A percentile compares a stretch with the other conserved stretches of the same genome.
These are phyloP conservation scores for Jacana jacana DNA, from an alignment of 2,113 vertebrate species.

Conservation along the genomic window DNA sequence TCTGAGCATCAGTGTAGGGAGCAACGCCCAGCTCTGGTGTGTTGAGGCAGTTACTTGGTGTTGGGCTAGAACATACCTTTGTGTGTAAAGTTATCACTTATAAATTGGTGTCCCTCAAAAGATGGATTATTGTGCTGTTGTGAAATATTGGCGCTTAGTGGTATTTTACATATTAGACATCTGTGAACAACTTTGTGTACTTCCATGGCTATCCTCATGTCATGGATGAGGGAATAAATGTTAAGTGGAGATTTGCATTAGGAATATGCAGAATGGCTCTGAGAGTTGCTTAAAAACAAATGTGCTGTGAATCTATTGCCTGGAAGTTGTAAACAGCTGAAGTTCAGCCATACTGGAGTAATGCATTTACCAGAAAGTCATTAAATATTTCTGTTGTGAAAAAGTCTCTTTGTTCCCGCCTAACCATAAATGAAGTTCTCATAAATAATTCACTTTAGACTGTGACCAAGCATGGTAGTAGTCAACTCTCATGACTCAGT, in stretches of 20 bases:
- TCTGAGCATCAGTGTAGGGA: neutral
- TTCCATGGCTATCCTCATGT: neutral
- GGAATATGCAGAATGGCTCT: neutral
- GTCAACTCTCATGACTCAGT: neutral
- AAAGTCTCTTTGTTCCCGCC: neutral
- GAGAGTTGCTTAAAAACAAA: neutral
- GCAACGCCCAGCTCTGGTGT: neutral
- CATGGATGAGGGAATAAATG: neutral
- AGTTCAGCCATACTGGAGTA: neutral
- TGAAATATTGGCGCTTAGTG: neutral
- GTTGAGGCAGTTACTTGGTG: neutral
- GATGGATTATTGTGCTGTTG: neutral
- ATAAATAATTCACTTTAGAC: constrained; percentile 10
- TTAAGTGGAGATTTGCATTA: neutral
- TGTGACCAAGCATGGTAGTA: neutral
- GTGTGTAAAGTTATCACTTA: neutral
- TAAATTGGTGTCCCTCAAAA: neutral
- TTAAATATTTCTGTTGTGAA: neutral
- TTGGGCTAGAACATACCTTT: neutral
- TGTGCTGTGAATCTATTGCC: neutral
- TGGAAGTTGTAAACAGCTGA: neutral
- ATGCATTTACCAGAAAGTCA: neutral
- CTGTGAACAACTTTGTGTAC: neutral
- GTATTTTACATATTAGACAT: neutral
- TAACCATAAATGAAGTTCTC: neutral